A percentile compares a stretch with the other conserved stretches of the same genome.
phyloP scores from a whole-genome alignment of 2,113 vertebrate species.

The Eolophus roseicapilla region DNA sequence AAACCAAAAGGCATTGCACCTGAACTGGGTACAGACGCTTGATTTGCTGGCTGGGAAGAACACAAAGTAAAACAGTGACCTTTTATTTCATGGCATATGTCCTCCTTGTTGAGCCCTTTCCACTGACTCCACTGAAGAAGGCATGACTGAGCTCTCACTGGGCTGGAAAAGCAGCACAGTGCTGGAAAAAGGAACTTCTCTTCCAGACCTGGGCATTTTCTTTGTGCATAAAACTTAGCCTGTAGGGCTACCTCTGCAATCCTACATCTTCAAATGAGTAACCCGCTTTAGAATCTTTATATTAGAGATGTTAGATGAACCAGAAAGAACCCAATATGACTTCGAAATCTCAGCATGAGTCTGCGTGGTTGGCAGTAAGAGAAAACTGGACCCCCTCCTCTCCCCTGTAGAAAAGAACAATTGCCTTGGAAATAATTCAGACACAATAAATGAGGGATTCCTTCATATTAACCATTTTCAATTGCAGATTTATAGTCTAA shows the following conservation, averaged over 20 bases:
- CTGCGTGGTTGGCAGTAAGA: background rate
- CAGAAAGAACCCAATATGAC: background rate
- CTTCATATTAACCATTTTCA: conserved; percentile 9
- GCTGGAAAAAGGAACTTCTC: background rate
- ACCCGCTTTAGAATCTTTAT: background rate
- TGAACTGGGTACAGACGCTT: background rate
- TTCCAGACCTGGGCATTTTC: background rate
- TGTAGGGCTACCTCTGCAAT: background rate
- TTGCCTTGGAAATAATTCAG: conserved; percentile 33
- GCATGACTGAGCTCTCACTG: background rate
- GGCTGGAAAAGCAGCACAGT: background rate
- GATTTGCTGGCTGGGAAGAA: background rate
- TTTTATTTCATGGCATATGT: background rate
- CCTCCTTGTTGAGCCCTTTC: background rate
- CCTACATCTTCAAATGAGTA: background rate
- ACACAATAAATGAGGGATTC: background rate
- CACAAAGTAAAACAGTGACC: background rate
- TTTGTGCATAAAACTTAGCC: background rate
- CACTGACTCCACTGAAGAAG: background rate
- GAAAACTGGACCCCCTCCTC: background rate
- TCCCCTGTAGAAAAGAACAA: background rate
- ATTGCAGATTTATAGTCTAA: conserved; percentile 11
- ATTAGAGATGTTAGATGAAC: background rate
- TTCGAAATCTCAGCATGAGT: conserved; percentile 1
- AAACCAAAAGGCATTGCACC: background rate